phyloP scores from a whole-genome alignment of 2,113 vertebrate species.

The Podilymbus podiceps region DNA sequence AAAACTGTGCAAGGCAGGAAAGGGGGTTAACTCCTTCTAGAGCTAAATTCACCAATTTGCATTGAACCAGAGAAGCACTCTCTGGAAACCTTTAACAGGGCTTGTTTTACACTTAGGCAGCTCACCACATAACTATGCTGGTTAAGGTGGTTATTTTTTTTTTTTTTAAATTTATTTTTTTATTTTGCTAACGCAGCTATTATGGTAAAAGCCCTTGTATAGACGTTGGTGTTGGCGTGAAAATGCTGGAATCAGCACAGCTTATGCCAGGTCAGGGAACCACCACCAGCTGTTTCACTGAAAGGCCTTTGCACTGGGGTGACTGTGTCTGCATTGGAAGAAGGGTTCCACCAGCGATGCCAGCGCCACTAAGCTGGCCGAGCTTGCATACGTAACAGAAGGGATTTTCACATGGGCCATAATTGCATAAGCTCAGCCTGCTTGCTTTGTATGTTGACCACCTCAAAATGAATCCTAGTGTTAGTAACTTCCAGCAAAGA shows the following conservation, averaged over 20 bases:
- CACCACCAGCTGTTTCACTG: not conserved
- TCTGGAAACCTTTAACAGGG: not conserved
- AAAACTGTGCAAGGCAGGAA: not conserved
- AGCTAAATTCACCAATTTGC: not conserved
- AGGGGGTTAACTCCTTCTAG: not conserved
- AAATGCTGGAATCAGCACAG: slow-evolving; percentile 5
- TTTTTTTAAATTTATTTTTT: not conserved
- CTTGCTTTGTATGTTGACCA: not conserved
- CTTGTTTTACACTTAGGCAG: not conserved
- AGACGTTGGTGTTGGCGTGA: not conserved
- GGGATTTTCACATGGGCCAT: not conserved
- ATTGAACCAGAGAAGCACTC: not conserved
- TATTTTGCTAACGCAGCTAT: slow-evolving; percentile 36
- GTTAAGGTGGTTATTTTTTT: not conserved
- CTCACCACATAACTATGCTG: not conserved
- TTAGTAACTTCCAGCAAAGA: not conserved
- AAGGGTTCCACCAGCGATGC: not conserved
- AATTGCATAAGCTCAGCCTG: not conserved
- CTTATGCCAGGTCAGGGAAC: not conserved
- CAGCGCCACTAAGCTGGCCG: not conserved
- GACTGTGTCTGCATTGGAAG: not conserved
- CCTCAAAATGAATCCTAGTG: not conserved
- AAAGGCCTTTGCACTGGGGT: not conserved
- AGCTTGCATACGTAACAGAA: not conserved
- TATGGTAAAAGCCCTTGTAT: slow-evolving; percentile 8